Conservation (phyloP, 2,113 vertebrate genomes). For the Penelope pileata region DNA sequence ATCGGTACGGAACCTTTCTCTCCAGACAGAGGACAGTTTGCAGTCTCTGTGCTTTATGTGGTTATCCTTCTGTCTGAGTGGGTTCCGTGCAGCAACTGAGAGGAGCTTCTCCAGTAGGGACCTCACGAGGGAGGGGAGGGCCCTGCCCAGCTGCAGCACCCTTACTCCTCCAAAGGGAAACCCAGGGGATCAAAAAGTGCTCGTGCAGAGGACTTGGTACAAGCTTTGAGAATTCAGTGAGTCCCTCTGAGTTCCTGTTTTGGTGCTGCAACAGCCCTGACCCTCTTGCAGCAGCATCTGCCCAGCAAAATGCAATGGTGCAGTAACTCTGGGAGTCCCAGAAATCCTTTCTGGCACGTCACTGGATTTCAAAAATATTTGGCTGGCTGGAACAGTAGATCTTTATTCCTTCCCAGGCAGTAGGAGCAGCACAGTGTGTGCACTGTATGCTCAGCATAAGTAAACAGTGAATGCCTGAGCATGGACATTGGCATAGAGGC, state of each 20-base stretch:
- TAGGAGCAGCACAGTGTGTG: slow-evolving; percentile 26
- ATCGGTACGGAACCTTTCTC: neutral
- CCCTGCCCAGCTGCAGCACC: neutral
- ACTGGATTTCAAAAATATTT: slow-evolving; percentile 9
- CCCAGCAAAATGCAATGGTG: neutral
- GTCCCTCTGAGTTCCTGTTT: neutral
- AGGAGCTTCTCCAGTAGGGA: neutral
- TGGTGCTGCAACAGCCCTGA: neutral
- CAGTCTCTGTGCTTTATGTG: neutral
- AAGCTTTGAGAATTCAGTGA: neutral
- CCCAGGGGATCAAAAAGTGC: neutral
- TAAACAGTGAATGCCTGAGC: slow-evolving; percentile 46
- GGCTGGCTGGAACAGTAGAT: slow-evolving; percentile 38
- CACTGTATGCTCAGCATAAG: slow-evolving; percentile 13
- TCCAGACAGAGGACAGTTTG: neutral
- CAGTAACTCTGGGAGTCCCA: neutral
- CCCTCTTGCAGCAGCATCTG: neutral
- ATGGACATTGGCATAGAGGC: neutral
- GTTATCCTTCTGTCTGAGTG: neutral
- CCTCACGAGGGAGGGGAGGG: neutral
- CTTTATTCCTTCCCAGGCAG: slow-evolving; percentile 59
- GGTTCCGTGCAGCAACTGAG: neutral
- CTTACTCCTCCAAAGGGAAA: neutral
- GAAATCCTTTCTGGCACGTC: slow-evolving; percentile 11
- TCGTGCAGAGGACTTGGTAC: neutral